These are phyloP conservation scores for Archivesica marissinica DNA, from an alignment of 1,140 invertebrate genomes.

Conservation along the genomic window DNA sequence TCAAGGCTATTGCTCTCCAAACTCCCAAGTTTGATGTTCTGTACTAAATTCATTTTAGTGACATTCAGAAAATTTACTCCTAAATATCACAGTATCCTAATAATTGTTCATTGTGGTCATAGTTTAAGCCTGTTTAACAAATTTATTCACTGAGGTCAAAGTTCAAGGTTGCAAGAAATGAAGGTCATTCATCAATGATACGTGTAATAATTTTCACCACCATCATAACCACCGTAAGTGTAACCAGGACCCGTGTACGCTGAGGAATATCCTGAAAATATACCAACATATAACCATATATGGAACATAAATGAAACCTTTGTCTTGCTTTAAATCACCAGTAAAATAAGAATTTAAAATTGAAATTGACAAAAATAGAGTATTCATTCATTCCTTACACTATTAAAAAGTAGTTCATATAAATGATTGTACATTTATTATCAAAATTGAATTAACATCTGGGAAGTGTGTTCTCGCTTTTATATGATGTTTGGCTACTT, in stretches of 20 bases:
- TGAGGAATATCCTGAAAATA: conserved; percentile 46
- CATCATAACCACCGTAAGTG: conserved; percentile 67
- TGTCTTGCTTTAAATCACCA: too few species aligned
- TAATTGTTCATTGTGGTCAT: conserved; percentile 41
- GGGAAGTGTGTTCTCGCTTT: too few species aligned
- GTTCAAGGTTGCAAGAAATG: conserved; percentile 33
- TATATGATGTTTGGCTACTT: too few species aligned
- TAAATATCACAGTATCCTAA: conserved; percentile 5
- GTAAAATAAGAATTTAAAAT: too few species aligned
- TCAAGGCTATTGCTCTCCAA: not conserved
- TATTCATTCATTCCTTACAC: too few species aligned
- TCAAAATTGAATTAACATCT: too few species aligned
- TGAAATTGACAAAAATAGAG: too few species aligned
- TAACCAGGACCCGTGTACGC: conserved; percentile 64
- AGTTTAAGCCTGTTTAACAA: conserved; percentile 53
- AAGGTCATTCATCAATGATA: conserved; percentile 73
- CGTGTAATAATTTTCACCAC: conserved; percentile 75
- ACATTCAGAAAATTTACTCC: not conserved
- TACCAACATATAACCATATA: conserved; percentile 38
- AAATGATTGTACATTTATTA: too few species aligned
- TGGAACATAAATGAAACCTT: not conserved
- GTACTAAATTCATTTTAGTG: not conserved
- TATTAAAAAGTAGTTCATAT: too few species aligned
- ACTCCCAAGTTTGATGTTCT: not conserved
- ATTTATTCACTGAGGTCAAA: not conserved